Percentiles rank a stretch among this genome's conserved stretches.
phyloP scores from a whole-genome alignment of 2,113 vertebrate species.

The Peromyscus californicus region DNA sequence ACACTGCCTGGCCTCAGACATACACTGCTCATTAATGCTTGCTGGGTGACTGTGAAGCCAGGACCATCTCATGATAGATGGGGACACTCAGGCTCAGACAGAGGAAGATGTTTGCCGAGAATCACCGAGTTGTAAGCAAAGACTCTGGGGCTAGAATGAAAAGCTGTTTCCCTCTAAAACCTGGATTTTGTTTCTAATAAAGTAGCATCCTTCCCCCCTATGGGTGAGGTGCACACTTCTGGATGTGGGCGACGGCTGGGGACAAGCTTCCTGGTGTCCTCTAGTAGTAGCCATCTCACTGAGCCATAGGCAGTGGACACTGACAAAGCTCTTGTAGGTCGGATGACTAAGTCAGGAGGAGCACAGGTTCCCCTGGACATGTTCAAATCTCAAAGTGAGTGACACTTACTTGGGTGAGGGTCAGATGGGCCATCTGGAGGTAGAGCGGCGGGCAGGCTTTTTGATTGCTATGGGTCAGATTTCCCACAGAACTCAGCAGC shows the following conservation, averaged over 20 bases:
- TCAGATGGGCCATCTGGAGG: not conserved
- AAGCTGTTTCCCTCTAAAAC: not conserved
- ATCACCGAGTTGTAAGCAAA: not conserved
- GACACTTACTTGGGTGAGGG: not conserved
- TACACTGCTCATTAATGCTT: not conserved
- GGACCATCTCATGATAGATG: not conserved
- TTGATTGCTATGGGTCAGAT: not conserved
- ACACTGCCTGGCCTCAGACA: not conserved
- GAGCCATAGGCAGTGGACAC: not conserved
- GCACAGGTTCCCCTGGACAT: not conserved
- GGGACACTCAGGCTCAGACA: not conserved
- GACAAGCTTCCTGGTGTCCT: not conserved
- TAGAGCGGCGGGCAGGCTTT: not conserved
- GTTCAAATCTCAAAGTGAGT: not conserved
- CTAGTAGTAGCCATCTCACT: not conserved
- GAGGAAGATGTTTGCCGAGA: not conserved
- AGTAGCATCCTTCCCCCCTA: not conserved
- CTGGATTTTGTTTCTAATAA: not conserved
- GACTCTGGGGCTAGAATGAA: not conserved
- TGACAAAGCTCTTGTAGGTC: not conserved
- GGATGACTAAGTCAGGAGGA: not conserved
- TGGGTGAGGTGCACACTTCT: not conserved
- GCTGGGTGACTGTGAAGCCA: not conserved
- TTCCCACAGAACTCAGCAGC: not conserved
- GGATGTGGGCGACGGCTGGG: not conserved